Base-by-base conservation (phyloP, 23 tunicate genomes). In the Styela clava region DNA sequence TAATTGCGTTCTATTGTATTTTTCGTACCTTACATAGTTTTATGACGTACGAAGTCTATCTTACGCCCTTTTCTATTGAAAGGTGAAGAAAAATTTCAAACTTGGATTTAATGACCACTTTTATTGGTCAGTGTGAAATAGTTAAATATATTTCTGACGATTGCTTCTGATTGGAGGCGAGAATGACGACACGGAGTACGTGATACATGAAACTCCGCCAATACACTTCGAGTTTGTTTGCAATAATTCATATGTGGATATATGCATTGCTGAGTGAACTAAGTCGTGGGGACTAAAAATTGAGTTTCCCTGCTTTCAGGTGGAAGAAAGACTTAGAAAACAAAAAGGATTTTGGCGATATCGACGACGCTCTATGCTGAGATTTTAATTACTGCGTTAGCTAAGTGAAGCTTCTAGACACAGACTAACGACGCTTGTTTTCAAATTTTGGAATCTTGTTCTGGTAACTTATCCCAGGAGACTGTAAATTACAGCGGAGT, bases 131-230 rank as follows among this genome's bases (percentile, higher is more conserved):
- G 56, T 44, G 56, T 7, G 56, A 44, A 44, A 12, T 44, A 44
- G 9, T 44, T 44, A 44, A 44, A 44, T 44, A 5, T 5, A 44
- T 5, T 61, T 21, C 19, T 24, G 71, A 67, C 71, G 71, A 67
- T 29, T 29, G 71, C 71, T 67, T 67, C 71, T 67, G 71, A 67
- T 67, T 67, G 71, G 71, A 67, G 2, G 71, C 24, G 71, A 67
- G 71, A 67, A 67, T 67, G 71, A 67, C 71, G 71, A 18, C 71
- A 67, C 31, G 31, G 30, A 24, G 12, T 16, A 67, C 31, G 32
- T 67, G 71, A 67, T 44, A 44, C 12, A 7, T 5, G 12, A 12
- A 44, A 44, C 56, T 5, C 7, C 56, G 12, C 56, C 7, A 44
- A 44, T 12, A 44, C 56, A 44, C 12, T 44, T 44, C 56, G 56